phyloP scores from a whole-genome alignment of 2,113 vertebrate genomes.

The Menidia beryllina region DNA sequence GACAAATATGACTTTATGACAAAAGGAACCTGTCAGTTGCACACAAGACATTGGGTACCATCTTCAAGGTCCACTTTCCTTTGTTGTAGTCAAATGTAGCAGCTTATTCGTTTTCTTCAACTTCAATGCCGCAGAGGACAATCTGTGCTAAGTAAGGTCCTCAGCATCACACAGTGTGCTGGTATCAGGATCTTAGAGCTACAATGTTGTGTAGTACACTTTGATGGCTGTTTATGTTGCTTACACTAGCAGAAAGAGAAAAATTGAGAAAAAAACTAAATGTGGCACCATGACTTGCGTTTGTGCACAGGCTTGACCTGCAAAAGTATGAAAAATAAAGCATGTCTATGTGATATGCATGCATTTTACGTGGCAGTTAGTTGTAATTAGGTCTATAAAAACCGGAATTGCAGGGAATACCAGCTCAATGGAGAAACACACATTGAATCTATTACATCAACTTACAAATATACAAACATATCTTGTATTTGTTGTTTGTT shows the following conservation, averaged over 20 bases:
- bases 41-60: constrained; percentile 2
- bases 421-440: neutral
- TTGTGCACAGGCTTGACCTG: neutral
- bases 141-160: no score
- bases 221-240: constrained; percentile 20
- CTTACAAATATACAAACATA: neutral
- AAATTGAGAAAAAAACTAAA: neutral
- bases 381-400: neutral
- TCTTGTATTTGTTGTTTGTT: neutral
- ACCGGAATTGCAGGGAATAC: neutral
- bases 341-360: neutral
- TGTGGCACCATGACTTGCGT: neutral
- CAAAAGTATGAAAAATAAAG: neutral
- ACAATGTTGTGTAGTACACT: constrained; percentile 9
- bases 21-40: constrained; percentile 15
- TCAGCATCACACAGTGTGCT: no score
- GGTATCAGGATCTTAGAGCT: neutral
- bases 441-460: neutral
- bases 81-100: constrained; percentile 41
- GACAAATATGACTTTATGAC: neutral
- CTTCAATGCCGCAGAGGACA: no score
- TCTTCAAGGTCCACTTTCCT: constrained; percentile 22
- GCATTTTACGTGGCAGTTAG: neutral
- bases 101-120: neutral
- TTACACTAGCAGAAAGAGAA: constrained; percentile 12